Conservation (phyloP, 2,113 vertebrate genomes). For the Sorex fumeus region DNA sequence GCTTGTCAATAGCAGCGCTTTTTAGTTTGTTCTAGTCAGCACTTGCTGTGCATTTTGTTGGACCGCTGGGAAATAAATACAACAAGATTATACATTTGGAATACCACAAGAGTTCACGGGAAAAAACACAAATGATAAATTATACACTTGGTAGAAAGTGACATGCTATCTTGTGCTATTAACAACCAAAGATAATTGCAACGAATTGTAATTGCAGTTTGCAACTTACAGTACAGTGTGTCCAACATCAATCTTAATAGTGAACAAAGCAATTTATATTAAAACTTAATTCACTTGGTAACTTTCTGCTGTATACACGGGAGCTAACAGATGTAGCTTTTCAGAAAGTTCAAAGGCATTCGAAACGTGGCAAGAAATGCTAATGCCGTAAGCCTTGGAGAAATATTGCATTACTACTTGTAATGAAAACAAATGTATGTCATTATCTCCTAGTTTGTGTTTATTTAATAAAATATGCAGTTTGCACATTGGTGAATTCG, state of each 20-base stretch:
- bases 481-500: slow-evolving; percentile 83
- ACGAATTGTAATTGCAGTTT: slow-evolving; percentile 96
- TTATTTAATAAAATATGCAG: slow-evolving; percentile 90
- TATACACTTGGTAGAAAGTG: slow-evolving; percentile 95
- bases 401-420: slow-evolving; percentile 88
- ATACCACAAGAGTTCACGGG: slow-evolving; percentile 94
- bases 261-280: slow-evolving; percentile 93
- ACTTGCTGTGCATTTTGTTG: slow-evolving; percentile 95
- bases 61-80: slow-evolving; percentile 96
- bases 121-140: slow-evolving; percentile 94
- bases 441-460: slow-evolving; percentile 90
- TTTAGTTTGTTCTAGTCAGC: slow-evolving; percentile 96
- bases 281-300: slow-evolving; percentile 94
- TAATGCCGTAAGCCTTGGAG: slow-evolving; percentile 89
- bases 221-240: slow-evolving; percentile 92
- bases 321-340: slow-evolving; percentile 91
- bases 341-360: slow-evolving; percentile 92
- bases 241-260: slow-evolving; percentile 96
- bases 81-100: slow-evolving; percentile 97
- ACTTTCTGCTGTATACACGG: slow-evolving; percentile 88
- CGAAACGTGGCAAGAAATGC: slow-evolving; percentile 87
- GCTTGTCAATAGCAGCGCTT: slow-evolving; percentile 95
- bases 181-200: slow-evolving; percentile 98
- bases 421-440: slow-evolving; percentile 92
- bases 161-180: slow-evolving; percentile 97